Base-by-base conservation (phyloP, 2,797 vertebrate genomes). In the Gymnothorax javanicus region DNA sequence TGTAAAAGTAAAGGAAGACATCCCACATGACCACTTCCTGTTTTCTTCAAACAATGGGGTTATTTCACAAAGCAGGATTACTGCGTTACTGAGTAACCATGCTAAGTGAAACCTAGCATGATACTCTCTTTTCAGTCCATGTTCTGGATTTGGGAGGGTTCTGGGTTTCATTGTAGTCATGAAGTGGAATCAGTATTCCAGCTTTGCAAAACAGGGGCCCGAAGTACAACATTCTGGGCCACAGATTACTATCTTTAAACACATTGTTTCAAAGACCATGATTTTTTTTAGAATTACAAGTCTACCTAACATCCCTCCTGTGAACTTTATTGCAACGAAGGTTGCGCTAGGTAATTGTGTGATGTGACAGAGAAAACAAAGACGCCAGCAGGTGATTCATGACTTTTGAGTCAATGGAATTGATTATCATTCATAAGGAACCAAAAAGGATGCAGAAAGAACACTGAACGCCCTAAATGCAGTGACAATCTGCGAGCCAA, bases 1-100 rank as follows among this genome's bases (percentile, higher is more conserved):
- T 97, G 92, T 85, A 87, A 89, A 88, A 60, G 86, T 64, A 91
- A 89, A 90, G n/a, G 69, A 57, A 58, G 9, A 77, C 75, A 79
- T 20, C 13, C 20, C 7, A 2, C 75, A 7, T 79, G 17, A 81
- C 77, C 54, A n/a, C 23, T 3, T 81, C 7, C 77, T 56, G 77
- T 81, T 54, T 81, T 43, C 33, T 43, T 43, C 33, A 43, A 2
- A 43, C 33, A 43, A 43, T 2, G 33, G 33, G 33, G 33, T 43
- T 43, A 43, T 43, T 43, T 43, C 33, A 43, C 33, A 43, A 43
- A 43, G 33, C 33, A 43, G 33, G 33, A 43, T 43, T 43, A 43
- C 33, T 43, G 33, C 33, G 2, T 43, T 43, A 43, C 1, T 43
- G 33, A 43, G 33, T 43, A 43, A 43, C 33, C 33, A 43, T 43